Evolutionary conservation across 2,113 vertebrate genomes (phyloP).

Genomic region (Marmota flaviventris): DNA sequence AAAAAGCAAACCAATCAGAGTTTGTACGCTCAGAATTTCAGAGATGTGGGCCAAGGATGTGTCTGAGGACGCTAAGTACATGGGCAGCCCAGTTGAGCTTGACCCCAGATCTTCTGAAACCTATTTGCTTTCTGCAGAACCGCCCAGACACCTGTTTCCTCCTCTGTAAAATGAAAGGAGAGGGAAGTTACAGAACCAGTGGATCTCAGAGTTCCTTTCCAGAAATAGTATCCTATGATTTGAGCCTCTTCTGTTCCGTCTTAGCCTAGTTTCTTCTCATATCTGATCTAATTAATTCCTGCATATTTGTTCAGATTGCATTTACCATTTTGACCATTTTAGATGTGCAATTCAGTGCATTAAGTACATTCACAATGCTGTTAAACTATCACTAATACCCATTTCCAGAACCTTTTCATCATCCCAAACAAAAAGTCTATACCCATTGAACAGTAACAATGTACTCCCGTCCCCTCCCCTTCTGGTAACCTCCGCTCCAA

Average conservation of each 20-base stretch:
- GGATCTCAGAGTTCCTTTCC: background rate
- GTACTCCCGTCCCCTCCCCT: background rate
- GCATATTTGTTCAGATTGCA: background rate
- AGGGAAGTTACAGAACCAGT: background rate
- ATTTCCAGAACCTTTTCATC: background rate
- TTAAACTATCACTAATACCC: background rate
- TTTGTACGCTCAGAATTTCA: background rate
- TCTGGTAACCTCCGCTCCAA: background rate
- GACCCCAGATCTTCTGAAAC: background rate
- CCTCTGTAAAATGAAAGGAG: background rate
- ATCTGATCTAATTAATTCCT: background rate
- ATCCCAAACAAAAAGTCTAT: background rate
- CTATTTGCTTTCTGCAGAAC: background rate
- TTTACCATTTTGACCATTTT: background rate
- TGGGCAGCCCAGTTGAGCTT: background rate
- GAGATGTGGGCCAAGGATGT: background rate
- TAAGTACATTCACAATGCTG: background rate
- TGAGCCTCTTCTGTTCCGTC: background rate
- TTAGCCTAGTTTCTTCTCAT: background rate
- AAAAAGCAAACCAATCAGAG: background rate
- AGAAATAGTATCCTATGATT: background rate
- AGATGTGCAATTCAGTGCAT: background rate
- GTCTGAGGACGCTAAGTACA: background rate
- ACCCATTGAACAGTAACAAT: background rate
- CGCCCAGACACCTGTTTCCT: background rate